Evolutionary conservation across 2,113 vertebrate species (phyloP), one percentile per base, ranked within the genome.

Genomic region (Corvus moneduloides): DNA sequence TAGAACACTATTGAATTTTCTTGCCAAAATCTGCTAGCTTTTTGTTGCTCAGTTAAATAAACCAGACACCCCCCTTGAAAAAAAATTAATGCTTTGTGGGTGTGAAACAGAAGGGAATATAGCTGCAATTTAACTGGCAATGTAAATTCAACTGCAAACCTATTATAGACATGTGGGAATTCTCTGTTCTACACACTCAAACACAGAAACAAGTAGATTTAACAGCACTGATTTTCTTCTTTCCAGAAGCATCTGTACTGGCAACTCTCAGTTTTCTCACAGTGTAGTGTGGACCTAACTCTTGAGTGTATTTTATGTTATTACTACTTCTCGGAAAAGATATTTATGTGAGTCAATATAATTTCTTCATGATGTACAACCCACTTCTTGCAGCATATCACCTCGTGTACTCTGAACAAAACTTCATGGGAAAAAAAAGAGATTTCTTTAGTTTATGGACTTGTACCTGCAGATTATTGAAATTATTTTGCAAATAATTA

Each of bases 141-240:
- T 39, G 23, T 46, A 13, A 16, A 51, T 43, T 64, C 28, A 63
- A 8, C 35, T 62, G 39, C 19, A 77, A 63, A 52, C 3, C 8
- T 52, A 2, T 0, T 27, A 22, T 7, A 51, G 4, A 13, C 3
- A 2, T 3, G 2, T 22, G 20, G 49, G 24, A 71, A 71, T 84
- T 63, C 6, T 82, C 9, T 73, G 3, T 77, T 58, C 21, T 35
- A 24, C 21, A 72, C 4, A 62, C 6, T 64, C 6, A 43, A 64
- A 49, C 16, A 49, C 5, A 51, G 18, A 67, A 49, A 56, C 6
- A 81, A 49, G 58, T 15, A 35, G 6, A 55, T 22, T 59, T 33
- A 78, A 32, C 3, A 46, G 18, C 4, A 8, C 22, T 71, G 10
- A 21, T 84, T 66, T 80, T 67, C 61, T 61, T 67, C 7, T 52